A percentile compares a stretch with the other conserved stretches of the same genome.
Conservation (phyloP, 2,888 invertebrate genomes). For the Isotomurus palustris region DNA sequence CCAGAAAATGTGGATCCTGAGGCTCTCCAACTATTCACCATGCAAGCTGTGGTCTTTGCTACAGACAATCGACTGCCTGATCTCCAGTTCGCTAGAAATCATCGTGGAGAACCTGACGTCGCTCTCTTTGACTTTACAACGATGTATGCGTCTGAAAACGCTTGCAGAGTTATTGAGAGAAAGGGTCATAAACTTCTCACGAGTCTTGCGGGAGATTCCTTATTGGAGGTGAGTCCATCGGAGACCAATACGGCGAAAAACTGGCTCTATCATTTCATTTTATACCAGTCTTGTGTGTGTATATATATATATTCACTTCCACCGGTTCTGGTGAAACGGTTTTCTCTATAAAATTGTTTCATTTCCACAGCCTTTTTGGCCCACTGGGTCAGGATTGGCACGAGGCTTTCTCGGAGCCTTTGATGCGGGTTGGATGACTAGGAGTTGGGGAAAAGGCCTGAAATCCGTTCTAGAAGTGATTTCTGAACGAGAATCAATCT, state of each 20-base stretch:
- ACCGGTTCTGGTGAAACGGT: too few relatives aligned
- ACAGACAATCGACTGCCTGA: constrained; percentile 48
- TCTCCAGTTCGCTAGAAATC: constrained; percentile 55
- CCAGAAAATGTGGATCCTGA: constrained; percentile 54
- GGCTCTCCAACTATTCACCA: constrained; percentile 52
- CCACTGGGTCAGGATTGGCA: constrained; percentile 57
- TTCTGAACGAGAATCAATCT: constrained; percentile 56
- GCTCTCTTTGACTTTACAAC: constrained; percentile 59
- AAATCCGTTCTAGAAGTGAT: constrained; percentile 51
- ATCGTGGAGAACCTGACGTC: constrained; percentile 55
- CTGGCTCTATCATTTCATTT: background rate
- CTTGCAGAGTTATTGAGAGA: constrained; percentile 52
- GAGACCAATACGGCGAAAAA: background rate
- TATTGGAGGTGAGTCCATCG: constrained; percentile 52
- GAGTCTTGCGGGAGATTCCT: constrained; percentile 55
- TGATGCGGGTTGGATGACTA: constrained; percentile 57
- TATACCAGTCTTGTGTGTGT: background rate
- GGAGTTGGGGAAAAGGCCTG: constrained; percentile 52
- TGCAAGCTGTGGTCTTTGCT: constrained; percentile 54
- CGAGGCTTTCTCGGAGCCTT: constrained; percentile 56
- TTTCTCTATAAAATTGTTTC: background rate
- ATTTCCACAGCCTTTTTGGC: constrained; percentile 53
- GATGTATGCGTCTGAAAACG: constrained; percentile 55
- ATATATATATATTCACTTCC: background rate
- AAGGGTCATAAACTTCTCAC: constrained; percentile 52